Evolutionary conservation across 2,888 invertebrate genomes (phyloP).

Genomic region (Galeopsomyia nigrocyanea): DNA sequence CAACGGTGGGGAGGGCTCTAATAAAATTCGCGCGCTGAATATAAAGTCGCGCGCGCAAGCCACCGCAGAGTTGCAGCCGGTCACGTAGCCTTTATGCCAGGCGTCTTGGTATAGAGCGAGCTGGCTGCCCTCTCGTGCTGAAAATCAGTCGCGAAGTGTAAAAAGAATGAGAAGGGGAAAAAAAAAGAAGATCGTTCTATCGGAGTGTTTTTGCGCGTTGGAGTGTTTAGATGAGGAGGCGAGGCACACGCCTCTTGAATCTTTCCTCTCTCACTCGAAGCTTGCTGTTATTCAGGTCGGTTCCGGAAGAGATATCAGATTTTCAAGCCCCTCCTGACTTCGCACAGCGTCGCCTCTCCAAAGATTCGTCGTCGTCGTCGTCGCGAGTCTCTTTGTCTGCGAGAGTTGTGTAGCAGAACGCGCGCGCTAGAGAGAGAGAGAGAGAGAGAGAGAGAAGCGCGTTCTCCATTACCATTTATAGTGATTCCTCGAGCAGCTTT

Average conservation of each 20-base stretch:
- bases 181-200: too few species aligned
- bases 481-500: constrained; percentile 65
- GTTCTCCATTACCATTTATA: constrained; percentile 68
- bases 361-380: too few species aligned
- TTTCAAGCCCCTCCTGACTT: constrained; percentile 56
- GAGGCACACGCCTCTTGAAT: too few species aligned
- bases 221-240: too few species aligned
- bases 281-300: neutral
- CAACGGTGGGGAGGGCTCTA: constrained; percentile 38
- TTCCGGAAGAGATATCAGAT: constrained; percentile 63
- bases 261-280: too few species aligned
- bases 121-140: too few species aligned
- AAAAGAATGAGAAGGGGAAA: too few species aligned
- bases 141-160: too few species aligned
- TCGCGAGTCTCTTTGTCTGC: constrained; percentile 24
- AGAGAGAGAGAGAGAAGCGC: constrained; percentile 41
- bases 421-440: neutral
- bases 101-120: too few species aligned
- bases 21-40: constrained; percentile 55
- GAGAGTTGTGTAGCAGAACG: too few species aligned
- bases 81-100: constrained; percentile 30
- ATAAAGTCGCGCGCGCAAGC: constrained; percentile 40
- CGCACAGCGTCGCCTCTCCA: constrained; percentile 18
- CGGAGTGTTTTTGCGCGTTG: too few species aligned
- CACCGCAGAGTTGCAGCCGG: neutral